Base-by-base conservation (phyloP, 2,797 vertebrate genomes). In the Coregonus suidteri region DNA sequence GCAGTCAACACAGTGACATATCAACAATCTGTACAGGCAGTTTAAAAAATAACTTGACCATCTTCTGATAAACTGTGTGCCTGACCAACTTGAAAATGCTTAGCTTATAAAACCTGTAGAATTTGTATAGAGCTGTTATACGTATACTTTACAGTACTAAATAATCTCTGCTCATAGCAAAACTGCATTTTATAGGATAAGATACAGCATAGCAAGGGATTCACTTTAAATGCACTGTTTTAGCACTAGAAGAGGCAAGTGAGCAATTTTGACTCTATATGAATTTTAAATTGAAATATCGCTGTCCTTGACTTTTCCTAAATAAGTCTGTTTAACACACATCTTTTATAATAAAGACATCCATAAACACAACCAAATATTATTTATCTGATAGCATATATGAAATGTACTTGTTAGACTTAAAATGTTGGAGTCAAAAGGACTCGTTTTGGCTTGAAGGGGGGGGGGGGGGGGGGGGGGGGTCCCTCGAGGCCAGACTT, bases 61-160 rank as follows among this genome's bases (percentile, higher is more conserved):
- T 79, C 82, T 78, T 47, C 30, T 74, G 75, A 73, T 72, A 62
- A 59, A 73, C 11, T 75, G 16, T 69, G 71, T 73, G 62, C 77
- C 41, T 70, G 82, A 83, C 77, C 75, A 83, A 79, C 81, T 77
- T 75, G 31, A 77, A 78, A 75, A 75, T 70, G 73, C 77, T 75
- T 66, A 72, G 81, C 67, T 0, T 66, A 64, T 1, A 83, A 67
- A 85, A 80, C 81, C 74, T 80, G 65, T 78, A 47, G 70, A 80
- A 77, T 64, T 65, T 77, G 30, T 71, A 67, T 25, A 75, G 68
- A 68, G 75, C 68, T 30, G 77, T 31, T 68, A 14, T 68, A 73
- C 3, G 20, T 25, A 25, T 47, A 47, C 2, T 3, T 1, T 79
- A 75, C 54, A 77, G 51, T 56, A 79, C 52, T 79, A 79, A 76